Evolutionary conservation across 2,797 vertebrate genomes (phyloP).

Genomic region (Enteromius fasciolatus): DNA sequence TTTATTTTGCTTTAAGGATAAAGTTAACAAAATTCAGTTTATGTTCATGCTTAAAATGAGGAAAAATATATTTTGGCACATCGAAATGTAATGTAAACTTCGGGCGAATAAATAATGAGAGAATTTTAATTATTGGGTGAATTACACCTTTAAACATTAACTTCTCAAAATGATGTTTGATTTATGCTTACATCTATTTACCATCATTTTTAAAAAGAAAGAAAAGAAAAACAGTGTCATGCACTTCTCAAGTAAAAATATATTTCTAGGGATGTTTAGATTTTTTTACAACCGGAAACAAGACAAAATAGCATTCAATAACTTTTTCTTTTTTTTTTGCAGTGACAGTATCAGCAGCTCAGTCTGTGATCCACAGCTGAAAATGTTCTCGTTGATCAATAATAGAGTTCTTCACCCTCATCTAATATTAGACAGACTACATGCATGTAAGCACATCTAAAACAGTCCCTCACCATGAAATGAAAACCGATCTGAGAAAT

Average conservation of each 20-base stretch:
- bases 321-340: background rate
- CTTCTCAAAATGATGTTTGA: background rate
- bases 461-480: conserved; percentile 41
- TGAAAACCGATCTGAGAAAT: conserved; percentile 24
- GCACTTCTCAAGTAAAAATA: background rate
- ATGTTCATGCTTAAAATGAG: background rate
- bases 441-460: conserved; percentile 22
- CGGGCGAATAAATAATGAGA: background rate
- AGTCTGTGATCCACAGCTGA: background rate
- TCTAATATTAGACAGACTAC: conserved; percentile 18
- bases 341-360: background rate
- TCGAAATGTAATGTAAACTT: background rate
- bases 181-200: background rate
- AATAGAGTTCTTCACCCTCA: conserved; percentile 17
- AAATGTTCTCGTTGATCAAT: background rate
- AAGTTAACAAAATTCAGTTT: background rate
- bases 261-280: background rate
- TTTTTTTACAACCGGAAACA: background rate
- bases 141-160: background rate
- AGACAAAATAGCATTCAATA: background rate
- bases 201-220: background rate
- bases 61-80: background rate
- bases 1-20: background rate
- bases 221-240: background rate
- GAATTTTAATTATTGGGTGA: background rate